Evolutionary conservation across 2,113 vertebrate genomes (phyloP), one percentile per base, ranked within the genome.

Genomic region (Agelaius tricolor): DNA sequence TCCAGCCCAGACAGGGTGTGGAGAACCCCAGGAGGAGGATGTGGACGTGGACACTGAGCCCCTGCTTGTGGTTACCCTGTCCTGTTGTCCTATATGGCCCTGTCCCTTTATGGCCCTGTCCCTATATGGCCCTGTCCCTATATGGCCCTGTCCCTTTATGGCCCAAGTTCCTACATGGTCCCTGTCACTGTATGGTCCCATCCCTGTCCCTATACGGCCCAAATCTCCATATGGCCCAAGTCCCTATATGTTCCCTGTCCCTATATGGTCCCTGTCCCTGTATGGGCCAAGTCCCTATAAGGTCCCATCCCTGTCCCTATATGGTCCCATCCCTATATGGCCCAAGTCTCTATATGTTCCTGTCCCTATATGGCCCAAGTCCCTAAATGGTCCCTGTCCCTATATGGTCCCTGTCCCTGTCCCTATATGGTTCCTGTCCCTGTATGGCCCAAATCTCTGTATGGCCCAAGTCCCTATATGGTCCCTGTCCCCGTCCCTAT

Each of bases 21-120:
- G 62, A 31, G 31, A 41, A 4, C 2, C n/a, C n/a, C 41, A 18
- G 55, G 44, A 59, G 0, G 8, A 41, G 68, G 58, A 49, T 15
- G 5, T 0, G 9, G 47, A 1, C 13, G 27, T 12, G 19, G 63
- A 11, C 16, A 1, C 4, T 17, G 39, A 21, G 2, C 24, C 22
- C 6, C 5, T 54, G 66, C 1, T 11, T 2, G 3, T 4, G 51
- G 67, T 59, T 24, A 3, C 51, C 4, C 9, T 2, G 4, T 33
- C n/a, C 44, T 6, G 21, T 0, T 47, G 10, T 20, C 49, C 16
- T 31, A 0, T 11, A 47, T 12, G 66, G 41, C 10, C 10, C 52
- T 18, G 28, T 54, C 28, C 10, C 52, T 30, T 2, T 28, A 16
- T 52, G 51, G 51, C 7, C 52, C 10, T 24, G 51, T 52, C 27